These are phyloP conservation scores for Pogoniulus pusillus DNA, from an alignment of 2,797 vertebrate species.

Conservation along the genomic window DNA sequence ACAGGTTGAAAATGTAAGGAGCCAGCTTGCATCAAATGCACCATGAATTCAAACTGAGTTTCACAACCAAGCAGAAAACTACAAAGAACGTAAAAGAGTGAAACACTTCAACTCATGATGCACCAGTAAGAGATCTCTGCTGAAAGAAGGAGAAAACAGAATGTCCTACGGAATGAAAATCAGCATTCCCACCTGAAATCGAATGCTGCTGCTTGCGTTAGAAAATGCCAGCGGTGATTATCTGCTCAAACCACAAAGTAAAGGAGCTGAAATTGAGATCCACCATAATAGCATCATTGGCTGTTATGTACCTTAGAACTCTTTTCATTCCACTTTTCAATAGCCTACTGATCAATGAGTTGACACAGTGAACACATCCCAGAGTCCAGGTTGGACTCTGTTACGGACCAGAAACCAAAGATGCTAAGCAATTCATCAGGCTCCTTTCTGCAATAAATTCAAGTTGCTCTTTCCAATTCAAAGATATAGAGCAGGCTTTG, in stretches of 20 bases:
- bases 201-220: not conserved
- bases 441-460: constrained; percentile 23
- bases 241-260: not conserved
- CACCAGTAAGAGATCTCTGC: not conserved
- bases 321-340: not conserved
- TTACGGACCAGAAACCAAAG: not conserved
- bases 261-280: not conserved
- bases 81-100: not conserved
- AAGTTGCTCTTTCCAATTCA: not conserved
- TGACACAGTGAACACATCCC: not conserved
- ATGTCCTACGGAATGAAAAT: not conserved
- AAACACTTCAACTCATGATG: not conserved
- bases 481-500: constrained; percentile 8
- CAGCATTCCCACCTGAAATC: not conserved
- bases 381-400: not conserved
- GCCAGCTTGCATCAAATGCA: not conserved
- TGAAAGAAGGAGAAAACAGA: not conserved
- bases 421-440: not conserved
- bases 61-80: not conserved
- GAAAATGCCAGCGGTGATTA: not conserved
- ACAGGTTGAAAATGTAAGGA: not conserved
- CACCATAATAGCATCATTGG: not conserved
- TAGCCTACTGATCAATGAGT: not conserved
- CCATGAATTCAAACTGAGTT: not conserved
- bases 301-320: not conserved